phyloP scores from a whole-genome alignment of 2,113 vertebrate species.

The Eupsittula cactorum region DNA sequence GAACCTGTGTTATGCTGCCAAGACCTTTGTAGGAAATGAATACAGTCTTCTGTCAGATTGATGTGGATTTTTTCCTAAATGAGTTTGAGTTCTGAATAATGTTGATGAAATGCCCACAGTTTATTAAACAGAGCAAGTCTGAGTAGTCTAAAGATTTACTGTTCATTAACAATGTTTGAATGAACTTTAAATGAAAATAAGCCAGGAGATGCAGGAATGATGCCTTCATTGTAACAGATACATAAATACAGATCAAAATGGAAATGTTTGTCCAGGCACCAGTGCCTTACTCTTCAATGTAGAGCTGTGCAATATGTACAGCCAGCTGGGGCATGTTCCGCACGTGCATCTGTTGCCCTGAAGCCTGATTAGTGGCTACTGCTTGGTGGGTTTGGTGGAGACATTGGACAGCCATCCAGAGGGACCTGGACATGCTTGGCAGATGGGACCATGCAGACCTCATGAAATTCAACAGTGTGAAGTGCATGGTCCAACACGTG shows the following conservation, averaged over 20 bases:
- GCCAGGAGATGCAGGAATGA: background rate
- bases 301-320: background rate
- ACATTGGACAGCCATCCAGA: background rate
- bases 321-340: accelerated
- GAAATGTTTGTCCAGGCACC: background rate
- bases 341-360: accelerated
- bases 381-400: background rate
- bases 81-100: background rate
- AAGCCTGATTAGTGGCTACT: background rate
- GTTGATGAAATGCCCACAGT: background rate
- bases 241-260: background rate
- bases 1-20: background rate
- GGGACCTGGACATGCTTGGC: background rate
- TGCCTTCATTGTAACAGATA: background rate
- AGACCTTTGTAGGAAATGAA: background rate
- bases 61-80: background rate
- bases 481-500: background rate
- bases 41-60: background rate
- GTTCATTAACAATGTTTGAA: slow-evolving; percentile 16
- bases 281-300: background rate
- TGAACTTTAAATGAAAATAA: background rate
- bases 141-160: slow-evolving; percentile 31
- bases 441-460: background rate
- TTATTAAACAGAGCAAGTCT: slow-evolving; percentile 24
- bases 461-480: background rate